Base-by-base conservation (phyloP, 2,797 vertebrate species). In the Macrochelys suwanniensis region DNA sequence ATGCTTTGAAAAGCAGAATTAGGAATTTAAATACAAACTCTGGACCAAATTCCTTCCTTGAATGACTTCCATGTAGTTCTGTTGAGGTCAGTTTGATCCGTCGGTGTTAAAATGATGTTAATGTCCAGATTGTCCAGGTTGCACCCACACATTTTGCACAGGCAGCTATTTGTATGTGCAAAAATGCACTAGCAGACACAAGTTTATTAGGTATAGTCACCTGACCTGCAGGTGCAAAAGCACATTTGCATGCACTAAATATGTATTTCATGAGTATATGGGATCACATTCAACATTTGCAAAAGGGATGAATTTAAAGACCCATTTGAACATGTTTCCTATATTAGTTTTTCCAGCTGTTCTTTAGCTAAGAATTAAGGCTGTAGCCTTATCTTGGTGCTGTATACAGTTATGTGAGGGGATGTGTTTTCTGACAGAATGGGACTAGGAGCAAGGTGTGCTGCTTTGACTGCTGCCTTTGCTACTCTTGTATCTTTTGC, bases 1-100 rank as follows among this genome's bases (percentile, higher is more conserved):
- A 3, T 0, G 0, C 56, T 93, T 83, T 91, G 11, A 1, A 50
- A 79, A 51, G 28, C 77, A 51, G 28, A 78, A 50, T 31, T 49
- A 49, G 76, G n/a, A 42, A 74, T 74, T 74, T 45, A 42, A 16
- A 76, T 28, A 77, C 74, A 77, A 31, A 28, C 10, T 11, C 76
- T 78, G 28, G 31, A 15, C 77, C 47, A 50, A 33, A 51, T 33
- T 17, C 16, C 16, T 33, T 50, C 47, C 7, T 51, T 33, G 9
- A 17, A 79, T 51, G 49, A 51, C 49, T 51, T 33, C 77, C 28
- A 11, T 10, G 9, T 50, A 51, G 47, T 50, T 51, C 31, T 50
- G 21, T 11, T 50, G 47, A 16, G 42, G 71, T 25, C 25, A 11
- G 42, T 42, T 42, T 74, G 71, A 21, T 45, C 71, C 3, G 23